These are phyloP conservation scores for Halesus radiatus DNA, from an alignment of 1,140 invertebrate species.

Conservation along the genomic window DNA sequence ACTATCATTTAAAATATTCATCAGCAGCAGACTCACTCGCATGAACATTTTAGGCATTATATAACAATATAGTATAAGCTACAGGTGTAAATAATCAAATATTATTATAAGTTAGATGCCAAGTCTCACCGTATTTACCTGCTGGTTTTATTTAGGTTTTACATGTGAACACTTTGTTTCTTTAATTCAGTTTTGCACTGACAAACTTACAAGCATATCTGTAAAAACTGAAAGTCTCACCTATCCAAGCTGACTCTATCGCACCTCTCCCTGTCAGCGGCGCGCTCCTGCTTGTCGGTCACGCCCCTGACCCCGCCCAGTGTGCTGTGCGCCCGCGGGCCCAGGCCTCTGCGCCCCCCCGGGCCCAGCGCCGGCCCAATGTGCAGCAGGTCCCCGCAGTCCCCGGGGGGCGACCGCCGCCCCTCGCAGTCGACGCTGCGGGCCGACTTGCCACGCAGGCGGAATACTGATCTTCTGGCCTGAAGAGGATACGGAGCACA, in stretches of 20 bases:
- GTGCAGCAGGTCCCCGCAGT: constrained; percentile 66
- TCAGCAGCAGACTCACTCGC: too few relatives aligned
- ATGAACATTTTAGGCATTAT: too few relatives aligned
- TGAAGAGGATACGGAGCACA: constrained; percentile 47
- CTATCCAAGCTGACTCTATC: constrained; percentile 54
- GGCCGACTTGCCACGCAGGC: constrained; percentile 65
- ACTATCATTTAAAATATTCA: too few relatives aligned
- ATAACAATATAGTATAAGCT: too few relatives aligned
- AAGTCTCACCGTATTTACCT: too few relatives aligned
- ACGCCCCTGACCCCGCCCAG: constrained; percentile 37
- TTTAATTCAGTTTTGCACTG: too few relatives aligned
- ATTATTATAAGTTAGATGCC: too few relatives aligned
- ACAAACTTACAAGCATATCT: too few relatives aligned
- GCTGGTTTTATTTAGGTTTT: too few relatives aligned
- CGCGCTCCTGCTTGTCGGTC: neutral
- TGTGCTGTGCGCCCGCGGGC: constrained; percentile 59
- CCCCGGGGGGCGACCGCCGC: constrained; percentile 59
- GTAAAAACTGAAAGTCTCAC: too few relatives aligned
- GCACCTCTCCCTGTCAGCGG: constrained; percentile 36
- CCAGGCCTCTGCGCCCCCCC: constrained; percentile 59
- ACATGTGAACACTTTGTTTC: too few relatives aligned
- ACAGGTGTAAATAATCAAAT: too few relatives aligned
- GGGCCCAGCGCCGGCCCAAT: constrained; percentile 66
- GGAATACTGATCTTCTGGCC: constrained; percentile 67
- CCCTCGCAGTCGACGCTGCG: constrained; percentile 65